Evolutionary conservation across 2,888 invertebrate genomes (phyloP), one percentile per base, ranked within the genome.

Genomic region (Drosophila infuscata): DNA sequence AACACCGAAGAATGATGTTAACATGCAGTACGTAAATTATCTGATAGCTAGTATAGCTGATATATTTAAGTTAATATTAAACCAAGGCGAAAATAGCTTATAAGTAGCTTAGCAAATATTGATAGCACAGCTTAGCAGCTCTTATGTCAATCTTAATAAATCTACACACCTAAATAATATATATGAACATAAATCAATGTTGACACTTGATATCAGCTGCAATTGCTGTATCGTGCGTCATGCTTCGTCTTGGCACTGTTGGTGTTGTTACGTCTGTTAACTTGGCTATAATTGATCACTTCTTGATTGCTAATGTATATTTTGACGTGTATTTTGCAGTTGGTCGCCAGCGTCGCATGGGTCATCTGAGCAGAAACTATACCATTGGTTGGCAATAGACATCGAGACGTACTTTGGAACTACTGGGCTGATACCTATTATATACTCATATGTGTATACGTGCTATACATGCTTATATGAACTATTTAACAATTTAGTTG

Each of bases 361-460:
- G 96, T 93, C 96, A 96, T 94, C 95, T 96, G 94, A 95, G 96
- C 83, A 96, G 96, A 93, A 97, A 97, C 94, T 96, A 96, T 94
- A 96, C 96, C 92, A 96, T 96, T 93, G 97, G 97, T 70, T 91
- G 90, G 89, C 92, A 92, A 81, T 92, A 89, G 81, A 30, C 64
- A 38, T 9, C 67, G 65, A 58, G 46, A 70, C 56, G 53, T 56
- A 12, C 48, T 52, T 36, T 72, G 78, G 53, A 78, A 63, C 17
- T 30, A 25, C 33, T 53, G 48, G 58, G 54, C 66, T 12, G 60
- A 78, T 36, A 46, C 48, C 29, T 35, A 79, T 11, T 49, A 57
- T 46, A 70, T 67, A 60, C 51, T 64, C 64, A 70, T 67, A 68
- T 76, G 56, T 71, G 51, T 64, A 54, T 71, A 75, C 52, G 48